Evolutionary conservation across 2,113 vertebrate genomes (phyloP), one percentile per base, ranked within the genome.

Genomic region (Stercorarius parasiticus): DNA sequence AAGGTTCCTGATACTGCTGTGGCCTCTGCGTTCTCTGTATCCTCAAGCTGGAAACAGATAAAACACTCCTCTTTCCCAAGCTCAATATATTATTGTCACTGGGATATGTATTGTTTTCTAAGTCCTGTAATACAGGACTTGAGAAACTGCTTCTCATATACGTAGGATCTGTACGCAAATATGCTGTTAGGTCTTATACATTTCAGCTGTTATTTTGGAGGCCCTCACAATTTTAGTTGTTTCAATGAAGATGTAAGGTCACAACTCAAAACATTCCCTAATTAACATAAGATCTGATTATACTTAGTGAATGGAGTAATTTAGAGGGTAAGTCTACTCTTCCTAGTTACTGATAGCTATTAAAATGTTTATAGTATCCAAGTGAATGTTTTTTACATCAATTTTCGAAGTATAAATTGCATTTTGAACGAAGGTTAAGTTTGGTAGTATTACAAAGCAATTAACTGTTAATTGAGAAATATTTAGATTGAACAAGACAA

Each of bases 331-430:
- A 64, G 55, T 92, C 66, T 91, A 43, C 82, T 79, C 87, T 88
- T 89, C 83, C 71, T 47, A 64, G 73, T 96, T 91, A 88, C 64
- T 87, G 61, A 22, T 80, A 56, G 18, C 53, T 84, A 74, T 80
- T 81, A 84, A 61, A 77, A 67, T 72, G n/a, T 86, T 90, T 94
- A 42, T 86, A 71, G 29, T 95, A 86, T 90, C 42, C 85, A 76
- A 81, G 53, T 86, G 77, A 71, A 88, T 55, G 93, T 84, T 59
- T 87, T 66, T 97, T 95, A 38, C 19, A 49, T 85, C 53, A 92
- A 58, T 86, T 96, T 97, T 95, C 81, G 94, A 90, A 93, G 58
- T 88, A 82, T 84, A 18, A 8, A 91, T 77, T 91, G 20, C 73
- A 61, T 92, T 97, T 91, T 64, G 34, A 93, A 56, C 66, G 50